phyloP scores from a whole-genome alignment of 2,888 invertebrate species.

The Cylindroiulus punctatus region DNA sequence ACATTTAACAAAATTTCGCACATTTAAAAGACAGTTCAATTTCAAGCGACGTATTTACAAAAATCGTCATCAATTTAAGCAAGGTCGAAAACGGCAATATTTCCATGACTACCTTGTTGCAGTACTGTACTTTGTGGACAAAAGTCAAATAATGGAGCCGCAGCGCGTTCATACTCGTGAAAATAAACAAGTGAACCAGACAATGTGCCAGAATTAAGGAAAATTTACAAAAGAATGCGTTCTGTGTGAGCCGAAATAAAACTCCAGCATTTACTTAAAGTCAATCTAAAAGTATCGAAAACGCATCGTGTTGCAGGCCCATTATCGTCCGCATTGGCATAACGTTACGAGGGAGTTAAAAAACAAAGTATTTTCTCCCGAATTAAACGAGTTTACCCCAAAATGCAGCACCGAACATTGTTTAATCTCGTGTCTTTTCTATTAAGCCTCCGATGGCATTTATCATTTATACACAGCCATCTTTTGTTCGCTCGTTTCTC shows the following conservation, averaged over 20 bases:
- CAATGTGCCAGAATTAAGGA: not conserved
- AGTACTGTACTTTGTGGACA: not conserved
- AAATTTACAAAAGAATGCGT: not conserved
- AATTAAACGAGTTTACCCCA: not conserved
- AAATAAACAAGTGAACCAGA: not conserved
- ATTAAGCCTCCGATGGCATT: conserved; percentile 2
- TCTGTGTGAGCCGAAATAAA: conserved; percentile 9
- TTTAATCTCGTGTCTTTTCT: conserved; percentile 9
- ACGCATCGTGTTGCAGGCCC: not conserved
- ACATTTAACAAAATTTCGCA: too few relatives aligned
- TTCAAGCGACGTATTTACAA: not conserved
- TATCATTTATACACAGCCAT: not conserved
- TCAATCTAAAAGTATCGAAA: not conserved
- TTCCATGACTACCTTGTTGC: too few relatives aligned
- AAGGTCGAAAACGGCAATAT: not conserved
- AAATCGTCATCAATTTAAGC: not conserved
- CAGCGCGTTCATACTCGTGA: not conserved
- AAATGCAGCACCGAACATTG: not conserved
- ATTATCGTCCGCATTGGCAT: not conserved
- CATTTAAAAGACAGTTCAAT: too few relatives aligned
- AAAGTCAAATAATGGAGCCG: not conserved
- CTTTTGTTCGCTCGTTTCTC: not conserved
- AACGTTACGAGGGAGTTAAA: conserved; percentile 9
- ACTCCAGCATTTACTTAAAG: conserved; percentile 9
- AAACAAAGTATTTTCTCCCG: not conserved